Evolutionary conservation across 1,140 invertebrate genomes (phyloP).

Genomic region (Papilio polytes): DNA sequence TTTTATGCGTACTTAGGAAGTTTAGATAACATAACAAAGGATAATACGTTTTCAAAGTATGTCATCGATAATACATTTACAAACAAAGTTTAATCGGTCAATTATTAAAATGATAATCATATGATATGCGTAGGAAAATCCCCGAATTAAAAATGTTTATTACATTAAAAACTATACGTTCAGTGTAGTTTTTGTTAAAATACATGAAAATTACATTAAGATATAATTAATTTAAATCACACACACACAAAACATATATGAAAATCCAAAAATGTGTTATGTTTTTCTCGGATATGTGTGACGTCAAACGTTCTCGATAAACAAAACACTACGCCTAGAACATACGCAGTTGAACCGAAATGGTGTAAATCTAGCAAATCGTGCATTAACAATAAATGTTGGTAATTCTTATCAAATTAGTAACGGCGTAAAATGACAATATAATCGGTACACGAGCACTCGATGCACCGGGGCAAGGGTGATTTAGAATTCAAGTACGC

Average conservation of each 20-base stretch:
- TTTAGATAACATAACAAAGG: background rate
- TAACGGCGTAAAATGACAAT: background rate
- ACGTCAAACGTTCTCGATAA: background rate
- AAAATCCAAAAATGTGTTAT: background rate
- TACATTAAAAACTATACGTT: background rate
- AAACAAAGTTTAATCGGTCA: background rate
- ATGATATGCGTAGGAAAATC: background rate
- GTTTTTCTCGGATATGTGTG: background rate
- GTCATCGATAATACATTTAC: background rate
- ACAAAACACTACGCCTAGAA: background rate
- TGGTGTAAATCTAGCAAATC: background rate
- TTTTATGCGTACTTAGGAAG: background rate
- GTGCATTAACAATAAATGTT: slow-evolving; percentile 19
- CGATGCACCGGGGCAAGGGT: background rate
- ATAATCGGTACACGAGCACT: slow-evolving; percentile 4
- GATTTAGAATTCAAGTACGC: slow-evolving; percentile 11
- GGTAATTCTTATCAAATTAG: slow-evolving; percentile 16
- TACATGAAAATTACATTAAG: too few relatives aligned
- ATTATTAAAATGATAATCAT: background rate
- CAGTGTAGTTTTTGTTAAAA: too few relatives aligned
- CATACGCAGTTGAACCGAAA: slow-evolving; percentile 7
- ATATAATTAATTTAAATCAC: too few relatives aligned
- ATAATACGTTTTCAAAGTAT: background rate
- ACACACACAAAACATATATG: background rate
- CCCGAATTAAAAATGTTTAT: background rate